Percentiles rank a stretch among this genome's conserved stretches.
phyloP scores from a whole-genome alignment of 2,113 vertebrate species.

The Ceratotherium simum region DNA sequence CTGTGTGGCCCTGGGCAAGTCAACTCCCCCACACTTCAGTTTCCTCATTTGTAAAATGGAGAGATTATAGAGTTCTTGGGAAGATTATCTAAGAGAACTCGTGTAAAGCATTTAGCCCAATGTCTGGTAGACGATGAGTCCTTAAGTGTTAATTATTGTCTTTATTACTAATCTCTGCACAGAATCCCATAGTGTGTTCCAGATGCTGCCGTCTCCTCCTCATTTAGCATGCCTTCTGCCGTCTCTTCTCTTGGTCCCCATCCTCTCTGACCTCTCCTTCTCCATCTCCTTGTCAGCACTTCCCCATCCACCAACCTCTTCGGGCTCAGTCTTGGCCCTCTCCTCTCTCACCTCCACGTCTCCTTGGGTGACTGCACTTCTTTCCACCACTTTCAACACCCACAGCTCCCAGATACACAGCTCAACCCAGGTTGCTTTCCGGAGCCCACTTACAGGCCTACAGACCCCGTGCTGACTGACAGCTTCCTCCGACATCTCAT shows the following conservation, averaged over 20 bases:
- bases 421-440: neutral
- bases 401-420: neutral
- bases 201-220: neutral
- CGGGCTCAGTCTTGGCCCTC: neutral
- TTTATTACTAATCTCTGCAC: neutral
- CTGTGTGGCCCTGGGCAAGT: neutral
- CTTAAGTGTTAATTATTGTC: neutral
- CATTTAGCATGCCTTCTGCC: neutral
- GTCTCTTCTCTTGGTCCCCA: neutral
- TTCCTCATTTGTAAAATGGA: neutral
- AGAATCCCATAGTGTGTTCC: neutral
- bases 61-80: neutral
- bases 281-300: neutral
- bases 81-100: neutral
- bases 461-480: neutral
- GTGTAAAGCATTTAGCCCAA: neutral
- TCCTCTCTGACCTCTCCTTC: neutral
- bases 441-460: neutral
- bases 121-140: neutral
- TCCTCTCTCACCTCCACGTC: too few species aligned
- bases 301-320: neutral
- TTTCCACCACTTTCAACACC: neutral
- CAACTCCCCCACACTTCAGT: neutral
- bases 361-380: neutral
- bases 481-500: neutral